Evolutionary conservation across 2,888 invertebrate species (phyloP).

Genomic region (Rugalucina vietnamica): DNA sequence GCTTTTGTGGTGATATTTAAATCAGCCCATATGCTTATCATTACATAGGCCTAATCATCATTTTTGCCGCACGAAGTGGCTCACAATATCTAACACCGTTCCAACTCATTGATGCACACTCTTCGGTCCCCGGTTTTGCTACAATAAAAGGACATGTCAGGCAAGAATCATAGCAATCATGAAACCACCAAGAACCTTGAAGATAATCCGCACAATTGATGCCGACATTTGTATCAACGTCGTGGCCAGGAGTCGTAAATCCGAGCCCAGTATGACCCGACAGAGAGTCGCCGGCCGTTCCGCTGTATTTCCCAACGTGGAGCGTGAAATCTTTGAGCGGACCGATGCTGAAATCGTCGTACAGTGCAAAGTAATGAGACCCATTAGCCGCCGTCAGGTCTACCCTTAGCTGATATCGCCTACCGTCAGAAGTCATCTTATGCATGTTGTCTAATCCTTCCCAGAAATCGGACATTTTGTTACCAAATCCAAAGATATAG

Average conservation of each 20-base stretch:
- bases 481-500: too few species aligned
- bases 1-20: too few species aligned
- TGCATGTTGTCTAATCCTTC: conserved; percentile 51
- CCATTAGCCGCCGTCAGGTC: conserved; percentile 35
- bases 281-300: conserved; percentile 54
- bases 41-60: conserved; percentile 55
- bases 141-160: conserved; percentile 47
- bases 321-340: conserved; percentile 30
- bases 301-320: conserved; percentile 28
- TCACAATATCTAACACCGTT: conserved; percentile 47
- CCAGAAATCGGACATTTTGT: too few species aligned
- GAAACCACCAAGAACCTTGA: conserved; percentile 55
- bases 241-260: conserved; percentile 41
- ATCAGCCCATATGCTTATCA: too few species aligned
- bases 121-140: conserved; percentile 29
- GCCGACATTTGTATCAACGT: conserved; percentile 42
- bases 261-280: conserved; percentile 41
- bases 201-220: conserved; percentile 42
- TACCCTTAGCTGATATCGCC: conserved; percentile 45
- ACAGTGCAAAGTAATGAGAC: conserved; percentile 29
- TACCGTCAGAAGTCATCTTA: conserved; percentile 40
- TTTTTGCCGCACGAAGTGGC: conserved; percentile 34
- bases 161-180: conserved; percentile 53
- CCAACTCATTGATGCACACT: conserved; percentile 55
- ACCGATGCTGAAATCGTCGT: conserved; percentile 50